These are phyloP conservation scores for Cyanistes caeruleus DNA, from an alignment of 2,113 vertebrate species.

Conservation along the genomic window DNA sequence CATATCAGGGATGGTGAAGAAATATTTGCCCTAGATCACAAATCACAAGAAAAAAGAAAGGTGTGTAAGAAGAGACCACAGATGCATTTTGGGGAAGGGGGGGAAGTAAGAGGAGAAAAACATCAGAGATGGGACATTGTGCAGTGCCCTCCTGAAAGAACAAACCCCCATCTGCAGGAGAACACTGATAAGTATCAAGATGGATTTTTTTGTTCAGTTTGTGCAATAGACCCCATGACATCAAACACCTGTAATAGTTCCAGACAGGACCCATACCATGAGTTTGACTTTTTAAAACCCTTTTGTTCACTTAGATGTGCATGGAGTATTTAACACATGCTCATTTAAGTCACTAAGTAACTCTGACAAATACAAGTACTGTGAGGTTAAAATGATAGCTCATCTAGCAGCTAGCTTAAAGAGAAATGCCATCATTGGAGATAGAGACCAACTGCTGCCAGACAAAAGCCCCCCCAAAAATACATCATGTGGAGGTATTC, in stretches of 20 bases:
- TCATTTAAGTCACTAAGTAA: background rate
- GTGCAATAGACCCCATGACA: background rate
- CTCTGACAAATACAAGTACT: background rate
- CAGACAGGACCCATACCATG: background rate
- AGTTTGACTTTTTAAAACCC: background rate
- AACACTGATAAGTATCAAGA: background rate
- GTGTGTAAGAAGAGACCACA: background rate
- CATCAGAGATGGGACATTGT: background rate
- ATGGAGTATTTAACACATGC: background rate
- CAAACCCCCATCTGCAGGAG: background rate
- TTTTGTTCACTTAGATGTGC: background rate
- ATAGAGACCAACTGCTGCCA: background rate
- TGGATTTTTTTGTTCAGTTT: background rate
- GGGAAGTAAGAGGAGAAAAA: background rate
- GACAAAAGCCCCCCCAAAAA: accelerated
- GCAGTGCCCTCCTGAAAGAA: background rate
- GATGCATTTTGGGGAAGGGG: background rate
- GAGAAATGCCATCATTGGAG: background rate
- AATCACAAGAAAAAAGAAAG: background rate
- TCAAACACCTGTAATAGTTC: background rate
- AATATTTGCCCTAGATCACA: background rate
- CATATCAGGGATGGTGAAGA: background rate
- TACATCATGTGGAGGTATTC: background rate
- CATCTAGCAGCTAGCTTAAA: background rate
- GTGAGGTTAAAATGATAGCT: background rate